Evolutionary conservation across 2,888 invertebrate species (phyloP).

Genomic region (Conchocele bisecta): DNA sequence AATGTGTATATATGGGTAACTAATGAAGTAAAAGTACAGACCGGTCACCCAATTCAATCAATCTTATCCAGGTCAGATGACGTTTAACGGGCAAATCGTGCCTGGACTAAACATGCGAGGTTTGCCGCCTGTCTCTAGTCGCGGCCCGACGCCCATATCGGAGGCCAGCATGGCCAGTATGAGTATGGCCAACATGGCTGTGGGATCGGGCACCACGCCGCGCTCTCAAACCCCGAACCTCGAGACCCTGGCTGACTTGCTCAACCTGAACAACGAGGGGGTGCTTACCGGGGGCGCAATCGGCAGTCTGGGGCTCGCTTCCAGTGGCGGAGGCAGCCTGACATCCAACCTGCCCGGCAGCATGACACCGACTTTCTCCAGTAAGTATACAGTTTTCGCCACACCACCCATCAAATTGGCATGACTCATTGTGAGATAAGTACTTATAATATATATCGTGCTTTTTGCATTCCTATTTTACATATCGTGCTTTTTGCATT

Average conservation of each 20-base stretch:
- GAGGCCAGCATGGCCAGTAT: slow-evolving; percentile 48
- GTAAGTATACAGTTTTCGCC: too few relatives aligned
- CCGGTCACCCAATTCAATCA: too few relatives aligned
- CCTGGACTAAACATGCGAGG: slow-evolving; percentile 74
- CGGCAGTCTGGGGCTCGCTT: slow-evolving; percentile 17
- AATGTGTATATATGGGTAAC: too few relatives aligned
- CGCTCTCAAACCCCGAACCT: slow-evolving; percentile 68
- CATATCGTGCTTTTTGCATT: too few relatives aligned
- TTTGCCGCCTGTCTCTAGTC: slow-evolving; percentile 57
- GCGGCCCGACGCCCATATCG: slow-evolving; percentile 65
- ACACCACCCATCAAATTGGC: too few relatives aligned
- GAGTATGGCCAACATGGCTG: neutral
- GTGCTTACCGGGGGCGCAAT: slow-evolving; percentile 34
- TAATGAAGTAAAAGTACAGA: too few relatives aligned
- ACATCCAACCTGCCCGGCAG: slow-evolving; percentile 56
- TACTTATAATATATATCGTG: too few relatives aligned
- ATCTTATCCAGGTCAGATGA: slow-evolving; percentile 72
- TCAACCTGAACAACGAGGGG: slow-evolving; percentile 59
- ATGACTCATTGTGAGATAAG: too few relatives aligned
- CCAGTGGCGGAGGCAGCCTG: slow-evolving; percentile 18
- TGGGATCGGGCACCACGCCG: slow-evolving; percentile 33
- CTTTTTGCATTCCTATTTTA: too few relatives aligned
- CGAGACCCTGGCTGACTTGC: slow-evolving; percentile 69
- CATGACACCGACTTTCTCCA: slow-evolving; percentile 7
- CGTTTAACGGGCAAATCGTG: slow-evolving; percentile 78